Evolutionary conservation across 23 tunicate species (phyloP).

Genomic region (Trididemnum nubilum): DNA sequence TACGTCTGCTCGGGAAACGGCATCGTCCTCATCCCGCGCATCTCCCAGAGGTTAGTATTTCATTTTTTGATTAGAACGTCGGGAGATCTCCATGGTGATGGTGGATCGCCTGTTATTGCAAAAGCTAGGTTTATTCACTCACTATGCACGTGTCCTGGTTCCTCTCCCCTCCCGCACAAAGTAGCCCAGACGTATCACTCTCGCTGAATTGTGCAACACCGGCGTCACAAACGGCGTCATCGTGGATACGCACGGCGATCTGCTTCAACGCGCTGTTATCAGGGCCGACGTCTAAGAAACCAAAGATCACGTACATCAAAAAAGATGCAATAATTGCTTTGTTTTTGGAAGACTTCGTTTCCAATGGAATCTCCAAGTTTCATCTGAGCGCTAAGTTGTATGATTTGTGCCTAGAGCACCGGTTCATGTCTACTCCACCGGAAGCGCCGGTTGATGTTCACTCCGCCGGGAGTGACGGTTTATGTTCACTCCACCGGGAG

Average conservation of each 20-base stretch:
- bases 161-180: slow-evolving; percentile 13
- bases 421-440: no score
- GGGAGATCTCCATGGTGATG: neutral
- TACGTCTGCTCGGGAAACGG: neutral
- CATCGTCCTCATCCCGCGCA: neutral
- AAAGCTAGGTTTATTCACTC: neutral
- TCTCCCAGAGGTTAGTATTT: neutral
- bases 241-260: slow-evolving; percentile 62
- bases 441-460: no score
- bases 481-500: no score
- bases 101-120: neutral
- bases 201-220: neutral
- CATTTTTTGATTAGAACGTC: neutral
- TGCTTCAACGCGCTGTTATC: slow-evolving; percentile 60
- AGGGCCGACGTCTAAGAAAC: slow-evolving; percentile 30
- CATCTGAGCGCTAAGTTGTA: no score
- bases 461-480: no score
- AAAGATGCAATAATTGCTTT: no score
- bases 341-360: no score
- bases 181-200: neutral
- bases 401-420: no score
- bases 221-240: slow-evolving; percentile 14
- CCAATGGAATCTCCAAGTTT: no score
- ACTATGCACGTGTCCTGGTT: neutral
- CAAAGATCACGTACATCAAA: no score